Conservation (phyloP, 2,113 vertebrate species). For the Nanorana parkeri region DNA sequence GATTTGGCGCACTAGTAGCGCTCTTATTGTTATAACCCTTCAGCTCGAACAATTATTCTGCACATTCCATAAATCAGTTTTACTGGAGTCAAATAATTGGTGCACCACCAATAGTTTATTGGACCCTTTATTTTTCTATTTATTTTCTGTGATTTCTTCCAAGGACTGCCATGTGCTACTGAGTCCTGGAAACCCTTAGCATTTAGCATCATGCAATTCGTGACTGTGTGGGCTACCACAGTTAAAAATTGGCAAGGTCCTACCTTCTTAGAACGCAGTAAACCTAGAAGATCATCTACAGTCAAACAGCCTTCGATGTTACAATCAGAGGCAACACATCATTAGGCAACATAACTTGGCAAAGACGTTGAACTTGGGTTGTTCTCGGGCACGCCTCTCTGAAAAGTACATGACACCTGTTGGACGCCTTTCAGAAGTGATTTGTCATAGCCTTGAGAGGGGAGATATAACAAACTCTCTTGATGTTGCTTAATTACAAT, state of each 20-base stretch:
- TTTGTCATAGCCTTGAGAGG: not conserved
- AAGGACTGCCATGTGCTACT: not conserved
- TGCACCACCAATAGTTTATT: too few species aligned
- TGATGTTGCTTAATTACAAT: not conserved
- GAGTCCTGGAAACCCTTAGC: not conserved
- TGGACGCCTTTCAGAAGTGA: not conserved
- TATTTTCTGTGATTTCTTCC: too few species aligned
- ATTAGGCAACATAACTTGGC: constrained; percentile 12
- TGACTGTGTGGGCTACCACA: constrained; percentile 1
- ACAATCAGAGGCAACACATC: not conserved
- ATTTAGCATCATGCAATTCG: not conserved
- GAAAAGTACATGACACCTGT: not conserved
- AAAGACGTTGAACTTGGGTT: not conserved
- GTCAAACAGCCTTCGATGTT: not conserved
- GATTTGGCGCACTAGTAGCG: too few species aligned
- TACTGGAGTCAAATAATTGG: too few species aligned
- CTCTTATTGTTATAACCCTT: too few species aligned
- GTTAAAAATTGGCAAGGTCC: constrained; percentile 23
- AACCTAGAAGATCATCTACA: constrained; percentile 6
- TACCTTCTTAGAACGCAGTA: not conserved
- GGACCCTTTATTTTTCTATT: too few species aligned
- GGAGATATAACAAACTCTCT: not conserved
- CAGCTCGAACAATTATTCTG: too few species aligned
- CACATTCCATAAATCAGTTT: too few species aligned
- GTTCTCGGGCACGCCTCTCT: not conserved